phyloP scores from a whole-genome alignment of 2,113 vertebrate genomes.

The Microcebus ravelobensis region DNA sequence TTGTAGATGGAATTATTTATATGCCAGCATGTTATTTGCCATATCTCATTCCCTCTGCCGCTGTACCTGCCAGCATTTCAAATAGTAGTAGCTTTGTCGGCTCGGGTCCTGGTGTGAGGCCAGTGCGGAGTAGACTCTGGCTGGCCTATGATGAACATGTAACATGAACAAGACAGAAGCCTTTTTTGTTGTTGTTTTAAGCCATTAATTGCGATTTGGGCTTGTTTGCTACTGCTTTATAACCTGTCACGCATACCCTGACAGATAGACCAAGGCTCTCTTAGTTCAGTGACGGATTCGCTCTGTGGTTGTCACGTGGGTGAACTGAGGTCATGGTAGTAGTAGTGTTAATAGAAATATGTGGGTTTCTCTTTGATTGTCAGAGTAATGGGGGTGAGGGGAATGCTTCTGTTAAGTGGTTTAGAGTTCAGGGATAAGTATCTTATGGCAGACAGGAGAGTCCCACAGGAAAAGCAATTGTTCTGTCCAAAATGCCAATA shows the following conservation, averaged over 20 bases:
- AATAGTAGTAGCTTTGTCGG: fast-evolving
- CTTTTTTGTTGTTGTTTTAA: neutral
- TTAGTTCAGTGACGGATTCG: neutral
- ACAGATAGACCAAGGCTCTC: too few species aligned
- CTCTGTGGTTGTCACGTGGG: neutral
- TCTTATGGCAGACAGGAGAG: neutral
- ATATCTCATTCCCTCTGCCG: fast-evolving
- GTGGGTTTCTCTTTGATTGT: neutral
- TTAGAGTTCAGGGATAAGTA: neutral
- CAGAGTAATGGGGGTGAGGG: neutral
- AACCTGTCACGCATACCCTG: neutral
- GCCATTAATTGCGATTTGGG: neutral
- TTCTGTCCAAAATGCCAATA: neutral
- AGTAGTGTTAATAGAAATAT: too few species aligned
- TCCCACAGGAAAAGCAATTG: neutral
- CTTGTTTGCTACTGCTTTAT: neutral
- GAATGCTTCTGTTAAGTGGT: neutral
- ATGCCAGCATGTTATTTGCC: fast-evolving
- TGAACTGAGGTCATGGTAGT: neutral
- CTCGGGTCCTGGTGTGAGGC: neutral
- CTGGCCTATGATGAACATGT: neutral
- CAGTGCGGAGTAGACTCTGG: neutral
- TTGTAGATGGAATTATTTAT: neutral
- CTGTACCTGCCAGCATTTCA: neutral
- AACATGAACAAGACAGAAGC: neutral